Conservation (phyloP, 1,140 invertebrate species). For the Aporrectodea caliginosa region DNA sequence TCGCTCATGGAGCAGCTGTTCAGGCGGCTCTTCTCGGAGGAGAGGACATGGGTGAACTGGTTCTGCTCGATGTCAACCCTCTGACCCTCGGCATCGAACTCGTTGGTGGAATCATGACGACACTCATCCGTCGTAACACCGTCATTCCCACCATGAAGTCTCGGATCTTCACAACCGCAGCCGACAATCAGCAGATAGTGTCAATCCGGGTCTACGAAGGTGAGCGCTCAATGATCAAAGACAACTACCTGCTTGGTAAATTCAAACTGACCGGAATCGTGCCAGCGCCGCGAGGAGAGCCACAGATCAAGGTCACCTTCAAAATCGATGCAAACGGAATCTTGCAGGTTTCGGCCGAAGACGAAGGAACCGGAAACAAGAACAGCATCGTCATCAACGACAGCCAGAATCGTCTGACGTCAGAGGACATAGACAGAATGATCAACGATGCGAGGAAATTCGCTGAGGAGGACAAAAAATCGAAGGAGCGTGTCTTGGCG, state of each 20-base stretch:
- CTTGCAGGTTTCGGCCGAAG: conserved; percentile 73
- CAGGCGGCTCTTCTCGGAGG: conserved; percentile 79
- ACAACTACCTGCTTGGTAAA: conserved; percentile 95
- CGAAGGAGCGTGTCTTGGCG: conserved; percentile 91
- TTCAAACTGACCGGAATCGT: conserved; percentile 98
- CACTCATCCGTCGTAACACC: conserved; percentile 94
- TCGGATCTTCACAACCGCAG: conserved; percentile 98
- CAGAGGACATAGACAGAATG: conserved; percentile 98
- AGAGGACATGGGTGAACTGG: conserved; percentile 87
- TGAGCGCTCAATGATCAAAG: conserved; percentile 98
- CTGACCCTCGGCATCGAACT: conserved; percentile 99
- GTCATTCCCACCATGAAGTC: conserved; percentile 99
- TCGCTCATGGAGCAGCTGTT: conserved; percentile 92
- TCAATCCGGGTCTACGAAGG: conserved; percentile 98
- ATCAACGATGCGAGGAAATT: conserved; percentile 98
- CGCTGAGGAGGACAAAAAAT: conserved; percentile 92
- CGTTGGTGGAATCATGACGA: conserved; percentile 99
- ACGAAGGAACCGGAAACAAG: conserved; percentile 94
- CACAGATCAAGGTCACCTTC: conserved; percentile 99
- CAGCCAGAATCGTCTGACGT: conserved; percentile 92
- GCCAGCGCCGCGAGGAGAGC: conserved; percentile 92
- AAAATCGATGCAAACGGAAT: conserved; percentile 99
- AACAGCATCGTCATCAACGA: conserved; percentile 99
- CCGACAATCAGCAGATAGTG: conserved; percentile 97
- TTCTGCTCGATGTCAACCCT: conserved; percentile 95